Evolutionary conservation across 2,113 vertebrate species (phyloP).

Genomic region (Anarrhichthys ocellatus): DNA sequence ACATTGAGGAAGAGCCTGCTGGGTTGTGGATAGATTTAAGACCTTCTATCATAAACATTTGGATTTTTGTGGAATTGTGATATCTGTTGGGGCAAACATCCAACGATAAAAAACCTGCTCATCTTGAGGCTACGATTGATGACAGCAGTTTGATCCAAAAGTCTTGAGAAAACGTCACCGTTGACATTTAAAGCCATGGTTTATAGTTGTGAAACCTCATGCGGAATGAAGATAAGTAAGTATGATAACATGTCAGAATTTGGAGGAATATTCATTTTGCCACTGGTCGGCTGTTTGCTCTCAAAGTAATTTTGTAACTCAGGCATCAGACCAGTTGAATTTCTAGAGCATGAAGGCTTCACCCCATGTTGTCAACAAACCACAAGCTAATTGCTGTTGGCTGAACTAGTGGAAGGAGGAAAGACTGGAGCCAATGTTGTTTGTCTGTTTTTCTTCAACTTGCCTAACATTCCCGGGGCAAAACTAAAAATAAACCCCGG

Average conservation of each 20-base stretch:
- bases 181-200: conserved; percentile 20
- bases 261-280: not conserved
- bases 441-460: conserved; percentile 19
- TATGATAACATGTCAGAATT: conserved; percentile 11
- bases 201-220: conserved; percentile 3
- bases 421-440: conserved; percentile 15
- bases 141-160: conserved; percentile 20
- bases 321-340: conserved; percentile 17
- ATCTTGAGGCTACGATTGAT: not conserved
- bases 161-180: conserved; percentile 2
- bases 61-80: not conserved
- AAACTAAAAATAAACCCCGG: conserved; percentile 12
- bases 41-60: not conserved
- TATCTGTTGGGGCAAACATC: conserved; percentile 4
- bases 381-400: conserved; percentile 47
- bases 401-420: conserved; percentile 11
- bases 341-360: conserved; percentile 19
- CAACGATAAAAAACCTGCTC: conserved; percentile 13
- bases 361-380: conserved; percentile 32
- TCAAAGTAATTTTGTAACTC: conserved; percentile 10
- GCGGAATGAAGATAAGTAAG: conserved; percentile 10
- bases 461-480: conserved; percentile 1
- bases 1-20: not conserved
- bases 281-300: conserved; percentile 1
- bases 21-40: not conserved